A percentile compares a stretch with the other conserved stretches of the same genome.
Evolutionary conservation across 2,888 invertebrate genomes (phyloP).

Genomic region (Calliopum simillimum): DNA sequence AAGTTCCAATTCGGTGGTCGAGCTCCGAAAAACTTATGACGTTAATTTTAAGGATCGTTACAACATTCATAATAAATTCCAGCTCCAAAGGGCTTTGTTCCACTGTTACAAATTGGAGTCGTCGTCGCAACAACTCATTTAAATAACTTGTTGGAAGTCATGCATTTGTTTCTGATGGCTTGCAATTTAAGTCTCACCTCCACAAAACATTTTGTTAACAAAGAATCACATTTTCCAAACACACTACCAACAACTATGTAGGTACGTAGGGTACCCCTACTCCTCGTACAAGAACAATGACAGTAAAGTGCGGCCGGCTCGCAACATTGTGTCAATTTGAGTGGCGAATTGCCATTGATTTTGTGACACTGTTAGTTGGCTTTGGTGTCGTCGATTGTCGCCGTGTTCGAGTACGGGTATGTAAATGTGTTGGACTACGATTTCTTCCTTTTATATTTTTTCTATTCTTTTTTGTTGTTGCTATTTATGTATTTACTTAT

Average conservation of each 20-base stretch:
- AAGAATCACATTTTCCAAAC: conserved; percentile 27
- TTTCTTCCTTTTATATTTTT: background rate
- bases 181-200: conserved; percentile 28
- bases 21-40: too few relatives aligned
- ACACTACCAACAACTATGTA: background rate
- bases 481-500: background rate
- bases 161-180: conserved; percentile 29
- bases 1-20: too few relatives aligned
- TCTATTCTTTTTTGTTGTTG: background rate
- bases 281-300: conserved; percentile 1
- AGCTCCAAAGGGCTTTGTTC: background rate
- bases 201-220: conserved; percentile 35
- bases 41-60: too few relatives aligned
- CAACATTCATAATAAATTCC: too few relatives aligned
- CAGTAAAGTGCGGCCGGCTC: conserved; percentile 33
- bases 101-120: conserved; percentile 18
- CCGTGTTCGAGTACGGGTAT: conserved; percentile 2
- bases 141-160: conserved; percentile 32
- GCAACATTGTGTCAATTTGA: conserved; percentile 39
- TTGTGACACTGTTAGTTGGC: conserved; percentile 38
- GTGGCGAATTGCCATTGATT: conserved; percentile 38
- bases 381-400: conserved; percentile 4
- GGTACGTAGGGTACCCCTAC: background rate
- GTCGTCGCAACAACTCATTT: conserved; percentile 27
- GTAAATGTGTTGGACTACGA: background rate